Percentiles rank a stretch among this genome's conserved stretches.
Conservation (phyloP, 2,113 vertebrate genomes). For the Antechinus stuartii region DNA sequence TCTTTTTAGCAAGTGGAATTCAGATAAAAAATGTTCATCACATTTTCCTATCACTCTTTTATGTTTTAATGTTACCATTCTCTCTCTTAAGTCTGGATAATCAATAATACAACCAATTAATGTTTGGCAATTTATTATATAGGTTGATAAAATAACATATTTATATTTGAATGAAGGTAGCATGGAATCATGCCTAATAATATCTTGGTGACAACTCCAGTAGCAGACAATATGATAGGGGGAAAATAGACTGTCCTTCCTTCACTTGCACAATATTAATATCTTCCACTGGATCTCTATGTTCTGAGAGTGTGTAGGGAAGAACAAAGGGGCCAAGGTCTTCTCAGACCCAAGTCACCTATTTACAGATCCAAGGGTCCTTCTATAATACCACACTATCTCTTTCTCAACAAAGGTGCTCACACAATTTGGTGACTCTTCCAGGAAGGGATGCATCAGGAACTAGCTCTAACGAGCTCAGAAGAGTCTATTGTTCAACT, state of each 20-base stretch:
- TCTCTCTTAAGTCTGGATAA: background rate
- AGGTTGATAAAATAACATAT: background rate
- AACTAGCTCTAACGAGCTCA: background rate
- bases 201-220: background rate
- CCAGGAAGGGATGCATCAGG: background rate
- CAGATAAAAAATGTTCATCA: background rate
- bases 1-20: background rate
- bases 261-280: background rate
- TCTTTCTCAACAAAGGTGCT: slow-evolving; percentile 37
- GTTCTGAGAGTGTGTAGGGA: background rate
- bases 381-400: background rate
- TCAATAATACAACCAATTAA: background rate
- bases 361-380: background rate
- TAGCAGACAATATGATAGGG: background rate
- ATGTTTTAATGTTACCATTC: background rate
- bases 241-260: background rate
- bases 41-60: background rate
- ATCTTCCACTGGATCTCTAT: background rate
- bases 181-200: background rate
- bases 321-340: background rate
- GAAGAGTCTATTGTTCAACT: background rate
- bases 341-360: background rate
- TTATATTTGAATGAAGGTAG: background rate
- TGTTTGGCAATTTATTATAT: background rate
- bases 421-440: slow-evolving; percentile 22